Evolutionary conservation across 1,140 invertebrate genomes (phyloP).

Genomic region (Wasmannia auropunctata): DNA sequence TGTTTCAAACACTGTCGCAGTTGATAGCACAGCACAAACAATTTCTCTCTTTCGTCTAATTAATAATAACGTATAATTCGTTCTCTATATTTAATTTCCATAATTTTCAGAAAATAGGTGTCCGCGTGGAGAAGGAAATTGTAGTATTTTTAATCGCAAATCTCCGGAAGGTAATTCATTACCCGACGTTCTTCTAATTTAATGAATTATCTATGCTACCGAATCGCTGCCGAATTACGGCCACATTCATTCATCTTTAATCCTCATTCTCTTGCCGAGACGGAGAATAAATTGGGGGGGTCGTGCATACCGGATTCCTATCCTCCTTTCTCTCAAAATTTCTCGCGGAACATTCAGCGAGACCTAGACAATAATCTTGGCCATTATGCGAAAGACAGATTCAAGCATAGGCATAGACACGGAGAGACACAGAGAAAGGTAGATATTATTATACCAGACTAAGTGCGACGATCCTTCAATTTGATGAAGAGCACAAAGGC

Average conservation of each 20-base stretch:
- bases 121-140: background rate
- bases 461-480: constrained; percentile 5
- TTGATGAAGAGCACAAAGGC: background rate
- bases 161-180: constrained; percentile 22
- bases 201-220: constrained; percentile 37
- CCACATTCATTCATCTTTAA: constrained; percentile 46
- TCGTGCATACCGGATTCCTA: constrained; percentile 7
- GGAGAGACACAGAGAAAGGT: background rate
- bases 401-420: background rate
- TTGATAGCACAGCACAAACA: background rate
- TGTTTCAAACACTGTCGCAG: background rate
- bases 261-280: constrained; percentile 12
- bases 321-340: constrained; percentile 1
- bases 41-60: background rate
- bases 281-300: constrained; percentile 22
- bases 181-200: background rate
- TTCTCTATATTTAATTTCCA: background rate
- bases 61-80: background rate
- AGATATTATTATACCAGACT: constrained; percentile 14
- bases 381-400: constrained; percentile 17
- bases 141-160: background rate
- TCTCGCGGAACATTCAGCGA: background rate
- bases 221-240: constrained; percentile 24
- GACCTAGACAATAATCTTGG: constrained; percentile 11
- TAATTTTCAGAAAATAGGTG: background rate